Evolutionary conservation across 2,113 vertebrate species (phyloP).

Genomic region (Casuarius casuarius): DNA sequence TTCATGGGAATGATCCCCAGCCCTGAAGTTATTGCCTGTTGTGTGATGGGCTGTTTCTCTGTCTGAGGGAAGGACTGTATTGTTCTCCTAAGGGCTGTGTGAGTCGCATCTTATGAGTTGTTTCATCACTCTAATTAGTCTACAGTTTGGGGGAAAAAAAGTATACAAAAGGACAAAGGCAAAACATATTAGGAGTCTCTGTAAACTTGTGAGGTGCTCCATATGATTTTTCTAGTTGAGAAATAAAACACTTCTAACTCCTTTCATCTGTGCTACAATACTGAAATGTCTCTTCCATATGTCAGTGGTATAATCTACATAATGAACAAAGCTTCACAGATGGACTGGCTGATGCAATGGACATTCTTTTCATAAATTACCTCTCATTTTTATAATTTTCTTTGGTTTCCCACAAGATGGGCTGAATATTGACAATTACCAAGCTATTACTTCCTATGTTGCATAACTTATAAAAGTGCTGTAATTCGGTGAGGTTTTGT

Average conservation of each 20-base stretch:
- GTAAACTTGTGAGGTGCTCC: neutral
- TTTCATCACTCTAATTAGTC: slow-evolving; percentile 44
- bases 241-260: neutral
- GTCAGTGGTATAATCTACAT: slow-evolving; percentile 19
- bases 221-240: neutral
- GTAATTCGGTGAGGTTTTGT: slow-evolving; percentile 33
- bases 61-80: slow-evolving; percentile 3
- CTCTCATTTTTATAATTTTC: neutral
- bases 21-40: slow-evolving; percentile 28
- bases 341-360: slow-evolving; percentile 23
- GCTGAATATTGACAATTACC: slow-evolving; percentile 19
- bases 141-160: neutral
- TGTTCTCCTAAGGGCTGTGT: slow-evolving; percentile 24
- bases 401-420: slow-evolving; percentile 6
- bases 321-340: slow-evolving; percentile 9
- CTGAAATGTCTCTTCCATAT: slow-evolving; percentile 2
- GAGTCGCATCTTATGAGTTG: slow-evolving; percentile 32
- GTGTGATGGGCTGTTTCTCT: slow-evolving; percentile 20
- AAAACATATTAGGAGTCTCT: neutral
- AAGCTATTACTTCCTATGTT: slow-evolving; percentile 36
- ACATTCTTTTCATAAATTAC: slow-evolving; percentile 21
- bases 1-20: slow-evolving; percentile 32
- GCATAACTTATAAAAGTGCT: slow-evolving; percentile 23
- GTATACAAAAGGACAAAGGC: slow-evolving; percentile 10
- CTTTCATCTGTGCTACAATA: neutral